These are phyloP conservation scores for Cheilosia vernalis DNA, from an alignment of 2,888 invertebrate genomes.

Conservation along the genomic window DNA sequence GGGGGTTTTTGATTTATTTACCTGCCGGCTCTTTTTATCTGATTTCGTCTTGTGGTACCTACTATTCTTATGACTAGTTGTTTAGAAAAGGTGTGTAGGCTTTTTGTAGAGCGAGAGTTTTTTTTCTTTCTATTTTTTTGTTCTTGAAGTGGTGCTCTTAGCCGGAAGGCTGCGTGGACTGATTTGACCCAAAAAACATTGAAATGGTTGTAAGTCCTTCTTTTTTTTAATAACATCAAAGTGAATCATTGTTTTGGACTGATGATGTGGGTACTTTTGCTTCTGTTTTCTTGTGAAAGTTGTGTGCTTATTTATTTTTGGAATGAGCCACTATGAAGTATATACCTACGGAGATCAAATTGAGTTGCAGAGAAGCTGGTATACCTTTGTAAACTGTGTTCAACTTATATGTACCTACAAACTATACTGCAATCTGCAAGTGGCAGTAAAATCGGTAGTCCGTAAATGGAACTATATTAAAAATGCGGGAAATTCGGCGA, in stretches of 20 bases:
- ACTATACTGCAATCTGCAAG: no score
- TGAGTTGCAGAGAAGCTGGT: no score
- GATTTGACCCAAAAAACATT: constrained; percentile 31
- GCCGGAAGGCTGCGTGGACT: constrained; percentile 32
- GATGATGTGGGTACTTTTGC: not conserved
- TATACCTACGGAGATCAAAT: no score
- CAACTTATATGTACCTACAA: no score
- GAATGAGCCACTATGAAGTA: no score
- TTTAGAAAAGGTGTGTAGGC: constrained; percentile 46
- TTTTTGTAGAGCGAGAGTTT: constrained; percentile 28
- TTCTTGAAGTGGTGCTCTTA: not conserved
- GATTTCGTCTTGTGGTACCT: constrained; percentile 23
- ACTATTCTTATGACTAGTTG: not conserved
- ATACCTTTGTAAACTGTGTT: no score
- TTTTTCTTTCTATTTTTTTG: not conserved
- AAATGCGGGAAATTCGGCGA: no score
- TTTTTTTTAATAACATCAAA: constrained; percentile 4
- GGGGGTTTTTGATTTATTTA: constrained; percentile 51
- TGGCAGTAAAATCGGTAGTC: no score
- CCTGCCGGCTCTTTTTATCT: constrained; percentile 18
- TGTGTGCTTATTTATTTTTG: no score
- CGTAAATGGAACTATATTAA: no score
- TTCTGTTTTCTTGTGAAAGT: no score
- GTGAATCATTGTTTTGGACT: not conserved
- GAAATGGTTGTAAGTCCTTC: not conserved